phyloP scores from a whole-genome alignment of 2,797 vertebrate genomes.

The Loriculus beryllinus region DNA sequence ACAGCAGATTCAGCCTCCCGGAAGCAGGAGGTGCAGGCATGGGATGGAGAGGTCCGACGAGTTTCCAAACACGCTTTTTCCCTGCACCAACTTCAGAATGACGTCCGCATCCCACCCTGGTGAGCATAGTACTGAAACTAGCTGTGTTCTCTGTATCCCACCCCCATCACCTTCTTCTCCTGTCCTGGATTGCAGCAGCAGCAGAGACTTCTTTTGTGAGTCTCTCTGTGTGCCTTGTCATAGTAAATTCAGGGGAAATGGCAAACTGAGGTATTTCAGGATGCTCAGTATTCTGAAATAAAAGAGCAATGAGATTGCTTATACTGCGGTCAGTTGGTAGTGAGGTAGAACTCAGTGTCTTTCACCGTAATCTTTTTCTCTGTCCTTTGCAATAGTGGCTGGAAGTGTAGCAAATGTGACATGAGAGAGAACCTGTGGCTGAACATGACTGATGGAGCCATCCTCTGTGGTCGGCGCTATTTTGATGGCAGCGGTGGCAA shows the following conservation, averaged over 20 bases:
- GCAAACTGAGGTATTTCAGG: neutral
- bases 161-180: neutral
- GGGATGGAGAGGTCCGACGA: conserved; percentile 96
- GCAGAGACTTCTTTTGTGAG: neutral
- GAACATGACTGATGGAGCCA: conserved; percentile 94
- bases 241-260: neutral
- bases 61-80: conserved; percentile 90
- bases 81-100: conserved; percentile 93
- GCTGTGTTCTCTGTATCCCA: neutral
- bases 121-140: conserved; percentile 62
- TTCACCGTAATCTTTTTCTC: neutral
- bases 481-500: conserved; percentile 97
- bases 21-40: conserved; percentile 93
- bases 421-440: conserved; percentile 97
- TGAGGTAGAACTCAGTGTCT: neutral
- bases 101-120: conserved; percentile 94
- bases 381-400: conserved; percentile 79
- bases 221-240: neutral
- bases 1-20: conserved; percentile 95
- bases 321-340: fast-evolving
- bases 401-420: conserved; percentile 95
- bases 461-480: conserved; percentile 93
- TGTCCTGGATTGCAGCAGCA: neutral
- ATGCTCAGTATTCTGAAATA: neutral
- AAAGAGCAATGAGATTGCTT: neutral